Conservation (phyloP, 2,888 invertebrate species). For the Eupithecia centaureata region DNA sequence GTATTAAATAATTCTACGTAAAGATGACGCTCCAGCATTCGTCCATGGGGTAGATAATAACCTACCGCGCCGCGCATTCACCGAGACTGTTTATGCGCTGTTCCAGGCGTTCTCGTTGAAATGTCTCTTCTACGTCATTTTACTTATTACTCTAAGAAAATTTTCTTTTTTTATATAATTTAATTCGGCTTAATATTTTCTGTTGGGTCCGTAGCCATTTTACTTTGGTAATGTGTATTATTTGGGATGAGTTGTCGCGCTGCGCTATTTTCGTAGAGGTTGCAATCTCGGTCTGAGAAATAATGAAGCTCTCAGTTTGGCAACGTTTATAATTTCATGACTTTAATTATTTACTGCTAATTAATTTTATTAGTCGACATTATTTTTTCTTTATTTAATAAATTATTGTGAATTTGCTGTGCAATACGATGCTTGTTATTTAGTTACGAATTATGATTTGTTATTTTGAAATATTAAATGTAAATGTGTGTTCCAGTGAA, state of each 20-base stretch:
- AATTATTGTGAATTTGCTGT: conserved; percentile 80
- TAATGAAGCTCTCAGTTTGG: conserved; percentile 36
- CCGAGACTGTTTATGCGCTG: conserved; percentile 27
- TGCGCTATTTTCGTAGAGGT: background rate
- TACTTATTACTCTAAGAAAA: conserved; percentile 29
- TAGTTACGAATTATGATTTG: conserved; percentile 70
- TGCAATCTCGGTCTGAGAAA: conserved; percentile 16
- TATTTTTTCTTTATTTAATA: conserved; percentile 67
- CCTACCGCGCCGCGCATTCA: conserved; percentile 28
- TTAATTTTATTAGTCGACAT: conserved; percentile 56
- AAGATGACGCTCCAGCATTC: conserved; percentile 32
- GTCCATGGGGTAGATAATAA: conserved; percentile 30
- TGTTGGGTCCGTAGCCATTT: conserved; percentile 22
- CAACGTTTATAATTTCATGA: conserved; percentile 38
- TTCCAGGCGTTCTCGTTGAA: conserved; percentile 21
- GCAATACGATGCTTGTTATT: conserved; percentile 82
- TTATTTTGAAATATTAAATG: conserved; percentile 31
- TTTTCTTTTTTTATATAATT: background rate
- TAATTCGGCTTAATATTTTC: conserved; percentile 6
- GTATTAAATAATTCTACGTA: conserved; percentile 33
- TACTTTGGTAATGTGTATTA: conserved; percentile 16
- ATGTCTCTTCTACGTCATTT: conserved; percentile 13
- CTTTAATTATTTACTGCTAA: conserved; percentile 40
- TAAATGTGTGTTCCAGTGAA: conserved; percentile 61
- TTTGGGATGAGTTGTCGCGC: background rate